phyloP scores from a whole-genome alignment of 2,797 vertebrate genomes.

The Crypturellus tataupa region DNA sequence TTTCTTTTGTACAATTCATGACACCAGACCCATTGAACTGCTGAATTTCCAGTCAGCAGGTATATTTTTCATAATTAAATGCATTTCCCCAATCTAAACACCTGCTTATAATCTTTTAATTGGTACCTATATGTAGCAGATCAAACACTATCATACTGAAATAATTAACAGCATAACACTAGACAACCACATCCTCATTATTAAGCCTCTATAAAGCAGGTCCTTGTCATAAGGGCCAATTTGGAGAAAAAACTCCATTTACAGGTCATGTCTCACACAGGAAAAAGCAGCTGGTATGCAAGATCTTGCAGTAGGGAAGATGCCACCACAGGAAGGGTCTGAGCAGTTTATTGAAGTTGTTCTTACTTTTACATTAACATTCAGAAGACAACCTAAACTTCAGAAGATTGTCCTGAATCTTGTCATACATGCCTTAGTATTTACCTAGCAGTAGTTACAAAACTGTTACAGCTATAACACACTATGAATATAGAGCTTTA shows the following conservation, averaged over 20 bases:
- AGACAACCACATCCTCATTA: not conserved
- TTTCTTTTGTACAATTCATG: not conserved
- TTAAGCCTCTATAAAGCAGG: not conserved
- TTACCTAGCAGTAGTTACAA: not conserved
- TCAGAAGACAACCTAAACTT: not conserved
- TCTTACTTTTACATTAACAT: not conserved
- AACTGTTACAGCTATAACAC: not conserved
- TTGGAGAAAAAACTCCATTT: not conserved
- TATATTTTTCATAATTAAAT: not conserved
- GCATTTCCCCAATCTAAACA: not conserved
- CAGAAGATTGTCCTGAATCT: not conserved
- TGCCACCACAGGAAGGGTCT: not conserved
- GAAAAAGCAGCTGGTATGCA: not conserved
- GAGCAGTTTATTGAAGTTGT: not conserved
- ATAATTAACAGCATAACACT: not conserved
- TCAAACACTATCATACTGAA: not conserved
- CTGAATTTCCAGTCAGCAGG: not conserved
- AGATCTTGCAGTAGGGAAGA: not conserved
- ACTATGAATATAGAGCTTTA: not conserved
- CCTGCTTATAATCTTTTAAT: conserved; percentile 3
- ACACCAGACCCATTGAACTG: not conserved
- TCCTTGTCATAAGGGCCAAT: not conserved
- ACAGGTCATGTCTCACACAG: fast-evolving
- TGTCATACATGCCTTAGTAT: not conserved
- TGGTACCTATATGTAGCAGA: not conserved